Evolutionary conservation across 2,888 invertebrate genomes (phyloP).

Genomic region (Aleiodes leptofemur): DNA sequence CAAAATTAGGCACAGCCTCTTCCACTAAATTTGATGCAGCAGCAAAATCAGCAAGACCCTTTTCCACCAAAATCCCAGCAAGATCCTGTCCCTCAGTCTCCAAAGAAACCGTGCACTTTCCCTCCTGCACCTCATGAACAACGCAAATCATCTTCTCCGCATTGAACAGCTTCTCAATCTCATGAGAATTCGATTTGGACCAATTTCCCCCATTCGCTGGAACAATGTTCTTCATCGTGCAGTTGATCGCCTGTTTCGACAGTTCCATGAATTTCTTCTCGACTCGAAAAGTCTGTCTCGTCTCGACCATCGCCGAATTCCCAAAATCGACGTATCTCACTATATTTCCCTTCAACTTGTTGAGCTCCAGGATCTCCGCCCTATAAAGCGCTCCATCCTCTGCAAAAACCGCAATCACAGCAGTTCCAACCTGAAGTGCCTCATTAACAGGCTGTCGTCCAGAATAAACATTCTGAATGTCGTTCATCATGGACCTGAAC

Average conservation of each 20-base stretch:
- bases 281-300: constrained; percentile 82
- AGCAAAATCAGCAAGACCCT: constrained; percentile 74
- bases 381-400: constrained; percentile 85
- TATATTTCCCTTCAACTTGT: constrained; percentile 79
- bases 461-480: constrained; percentile 83
- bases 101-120: constrained; percentile 77
- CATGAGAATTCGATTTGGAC: constrained; percentile 76
- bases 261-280: constrained; percentile 81
- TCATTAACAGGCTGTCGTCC: constrained; percentile 69
- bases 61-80: constrained; percentile 76
- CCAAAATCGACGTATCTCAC: constrained; percentile 88
- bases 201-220: constrained; percentile 78
- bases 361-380: constrained; percentile 80
- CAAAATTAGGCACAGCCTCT: constrained; percentile 30
- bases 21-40: constrained; percentile 37
- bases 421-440: constrained; percentile 77
- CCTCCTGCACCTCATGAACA: constrained; percentile 76
- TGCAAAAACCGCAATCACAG: constrained; percentile 83
- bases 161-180: constrained; percentile 80
- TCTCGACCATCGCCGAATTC: constrained; percentile 81
- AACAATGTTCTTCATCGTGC: constrained; percentile 80
- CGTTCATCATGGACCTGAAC: constrained; percentile 83
- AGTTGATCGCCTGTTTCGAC: constrained; percentile 84
- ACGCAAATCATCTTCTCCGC: constrained; percentile 79
- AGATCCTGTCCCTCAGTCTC: constrained; percentile 76